Conservation (phyloP, 2,797 vertebrate genomes). For the Pagetopsis macropterus region DNA sequence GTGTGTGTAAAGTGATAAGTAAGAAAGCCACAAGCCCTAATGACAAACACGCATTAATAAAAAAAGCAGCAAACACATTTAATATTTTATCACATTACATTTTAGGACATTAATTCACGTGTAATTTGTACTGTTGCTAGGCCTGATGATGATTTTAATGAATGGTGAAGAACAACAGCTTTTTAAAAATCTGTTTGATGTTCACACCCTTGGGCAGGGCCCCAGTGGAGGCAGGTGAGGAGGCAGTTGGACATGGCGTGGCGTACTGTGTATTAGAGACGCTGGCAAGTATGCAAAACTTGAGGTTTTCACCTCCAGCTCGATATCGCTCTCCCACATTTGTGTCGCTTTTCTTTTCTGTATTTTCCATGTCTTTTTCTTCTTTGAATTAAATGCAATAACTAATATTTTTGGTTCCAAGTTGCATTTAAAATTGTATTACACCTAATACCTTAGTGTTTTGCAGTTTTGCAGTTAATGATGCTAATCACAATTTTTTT, state of each 20-base stretch:
- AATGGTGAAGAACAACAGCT: conserved; percentile 8
- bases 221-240: conserved; percentile 46
- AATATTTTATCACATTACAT: neutral
- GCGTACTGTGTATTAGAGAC: conserved; percentile 10
- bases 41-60: conserved; percentile 20
- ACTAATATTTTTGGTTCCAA: neutral
- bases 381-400: conserved; percentile 3
- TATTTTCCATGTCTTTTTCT: neutral
- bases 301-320: conserved; percentile 58
- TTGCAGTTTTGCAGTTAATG: neutral
- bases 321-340: neutral
- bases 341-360: neutral
- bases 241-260: conserved; percentile 57
- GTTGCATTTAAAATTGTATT: neutral
- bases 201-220: conserved; percentile 42
- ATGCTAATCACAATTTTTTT: neutral
- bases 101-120: neutral
- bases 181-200: conserved; percentile 30
- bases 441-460: neutral
- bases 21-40: conserved; percentile 3
- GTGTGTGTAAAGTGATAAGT: conserved; percentile 41
- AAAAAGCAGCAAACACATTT: neutral
- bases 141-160: conserved; percentile 21
- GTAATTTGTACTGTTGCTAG: neutral
- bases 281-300: conserved; percentile 73